Base-by-base conservation (phyloP, 2,113 vertebrate species). In the Hydrochoerus hydrochaeris region DNA sequence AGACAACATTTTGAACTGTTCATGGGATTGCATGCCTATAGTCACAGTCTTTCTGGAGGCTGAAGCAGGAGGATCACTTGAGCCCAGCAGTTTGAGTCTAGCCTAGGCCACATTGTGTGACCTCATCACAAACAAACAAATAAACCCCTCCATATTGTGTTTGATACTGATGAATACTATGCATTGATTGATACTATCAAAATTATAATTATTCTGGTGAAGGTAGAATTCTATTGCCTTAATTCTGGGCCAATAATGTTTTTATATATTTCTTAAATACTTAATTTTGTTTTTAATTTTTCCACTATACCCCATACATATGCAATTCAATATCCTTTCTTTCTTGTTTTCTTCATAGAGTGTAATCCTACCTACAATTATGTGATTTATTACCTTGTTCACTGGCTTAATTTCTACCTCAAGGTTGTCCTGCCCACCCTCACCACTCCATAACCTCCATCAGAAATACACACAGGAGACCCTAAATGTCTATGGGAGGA, bases 371-470 rank as follows among this genome's bases (percentile, higher is more conserved):
- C 7, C 82, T 62, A 73, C 49, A 63, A 62, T 77, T 4, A 35
- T 26, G 28, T 1, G 73, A 46, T 60, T 49, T 20, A 3, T 77
- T 38, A 49, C 17, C 44, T 91, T 49, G 54, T 73, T 82, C 30
- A 30, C 10, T 57, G 54, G 32, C 44, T 81, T 63, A 78, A 49
- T 86, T 88, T 81, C 90, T 49, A 38, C 28, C 4, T 57, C 0
- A 9, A 77, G 41, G 38, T 26, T 19, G 3, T 63, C 24, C 38
- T 65, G 26, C 24, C 2, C 20, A 92, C 19, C 28, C 35, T 11
- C 8, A 38, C 1, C 57, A n/a, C 24, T 57, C 24, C 0, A 7
- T 9, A 9, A n/a, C 24, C 30, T 20, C 5, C 7, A 0, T 0
- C 22, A 44, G 7, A 67, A n/a, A 30, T 32, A 30, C 46, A 16